These are phyloP conservation scores for Merops nubicus DNA, from an alignment of 2,113 vertebrate genomes.

Conservation along the genomic window DNA sequence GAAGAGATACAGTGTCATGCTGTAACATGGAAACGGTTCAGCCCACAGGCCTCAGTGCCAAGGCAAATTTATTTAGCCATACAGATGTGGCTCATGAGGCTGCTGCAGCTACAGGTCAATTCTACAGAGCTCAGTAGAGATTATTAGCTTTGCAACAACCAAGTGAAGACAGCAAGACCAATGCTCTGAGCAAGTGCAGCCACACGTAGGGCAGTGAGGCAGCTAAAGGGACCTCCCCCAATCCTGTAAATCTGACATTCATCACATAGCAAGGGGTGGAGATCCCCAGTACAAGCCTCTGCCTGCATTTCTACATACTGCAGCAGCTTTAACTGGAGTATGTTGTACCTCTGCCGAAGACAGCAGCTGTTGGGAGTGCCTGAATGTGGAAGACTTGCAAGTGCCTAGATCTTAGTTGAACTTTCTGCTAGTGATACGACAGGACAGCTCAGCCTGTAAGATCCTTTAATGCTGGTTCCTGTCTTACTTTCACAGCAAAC, in stretches of 20 bases:
- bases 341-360: background rate
- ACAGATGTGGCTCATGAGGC: background rate
- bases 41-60: background rate
- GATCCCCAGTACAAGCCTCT: background rate
- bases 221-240: background rate
- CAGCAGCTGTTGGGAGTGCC: background rate
- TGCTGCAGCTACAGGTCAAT: rapidly evolving
- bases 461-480: background rate
- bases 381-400: background rate
- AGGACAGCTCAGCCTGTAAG: background rate
- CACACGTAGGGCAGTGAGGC: background rate
- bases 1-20: background rate
- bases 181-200: background rate
- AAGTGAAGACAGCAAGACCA: background rate
- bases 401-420: background rate
- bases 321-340: background rate
- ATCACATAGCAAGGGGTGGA: background rate
- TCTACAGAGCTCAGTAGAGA: background rate
- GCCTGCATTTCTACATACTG: background rate
- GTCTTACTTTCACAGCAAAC: background rate
- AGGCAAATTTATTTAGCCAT: background rate
- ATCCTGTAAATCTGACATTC: background rate
- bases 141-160: background rate
- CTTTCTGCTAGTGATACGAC: background rate
- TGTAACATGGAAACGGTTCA: background rate